Evolutionary conservation across 2,113 vertebrate species (phyloP).

Genomic region (Centropus unirufus): DNA sequence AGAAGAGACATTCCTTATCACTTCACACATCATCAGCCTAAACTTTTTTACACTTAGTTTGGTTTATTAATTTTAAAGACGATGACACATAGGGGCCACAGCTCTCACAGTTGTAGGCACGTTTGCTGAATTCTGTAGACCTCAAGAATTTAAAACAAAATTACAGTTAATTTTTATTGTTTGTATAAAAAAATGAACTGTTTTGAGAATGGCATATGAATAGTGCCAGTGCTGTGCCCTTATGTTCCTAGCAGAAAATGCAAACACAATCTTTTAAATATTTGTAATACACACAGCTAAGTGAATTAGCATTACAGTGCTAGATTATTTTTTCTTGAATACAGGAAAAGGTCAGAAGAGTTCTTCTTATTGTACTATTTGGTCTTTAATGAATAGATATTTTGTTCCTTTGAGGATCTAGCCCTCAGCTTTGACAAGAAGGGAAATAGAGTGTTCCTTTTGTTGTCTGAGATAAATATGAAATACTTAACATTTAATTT

Average conservation of each 20-base stretch:
- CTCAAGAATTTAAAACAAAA: neutral
- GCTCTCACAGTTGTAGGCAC: neutral
- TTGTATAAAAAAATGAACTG: neutral
- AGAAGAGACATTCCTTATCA: neutral
- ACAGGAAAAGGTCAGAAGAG: conserved; percentile 41
- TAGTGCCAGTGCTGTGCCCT: neutral
- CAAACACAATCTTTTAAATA: conserved; percentile 11
- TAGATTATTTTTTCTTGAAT: conserved; percentile 26
- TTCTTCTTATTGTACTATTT: neutral
- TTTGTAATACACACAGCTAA: neutral
- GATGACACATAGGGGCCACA: neutral
- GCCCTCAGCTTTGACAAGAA: neutral
- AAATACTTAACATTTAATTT: conserved; percentile 41
- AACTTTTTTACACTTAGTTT: conserved; percentile 45
- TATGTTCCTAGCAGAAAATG: neutral
- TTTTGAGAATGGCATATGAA: conserved; percentile 11
- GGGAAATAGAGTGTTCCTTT: conserved; percentile 2
- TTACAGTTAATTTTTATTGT: neutral
- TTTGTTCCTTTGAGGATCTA: conserved; percentile 35
- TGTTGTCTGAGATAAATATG: conserved; percentile 19
- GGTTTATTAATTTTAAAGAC: conserved; percentile 57
- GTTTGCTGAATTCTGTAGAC: neutral
- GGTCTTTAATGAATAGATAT: conserved; percentile 16
- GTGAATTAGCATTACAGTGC: conserved; percentile 9
- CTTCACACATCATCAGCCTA: conserved; percentile 5